phyloP scores from a whole-genome alignment of 1,140 invertebrate genomes.

The Cyclina sinensis region DNA sequence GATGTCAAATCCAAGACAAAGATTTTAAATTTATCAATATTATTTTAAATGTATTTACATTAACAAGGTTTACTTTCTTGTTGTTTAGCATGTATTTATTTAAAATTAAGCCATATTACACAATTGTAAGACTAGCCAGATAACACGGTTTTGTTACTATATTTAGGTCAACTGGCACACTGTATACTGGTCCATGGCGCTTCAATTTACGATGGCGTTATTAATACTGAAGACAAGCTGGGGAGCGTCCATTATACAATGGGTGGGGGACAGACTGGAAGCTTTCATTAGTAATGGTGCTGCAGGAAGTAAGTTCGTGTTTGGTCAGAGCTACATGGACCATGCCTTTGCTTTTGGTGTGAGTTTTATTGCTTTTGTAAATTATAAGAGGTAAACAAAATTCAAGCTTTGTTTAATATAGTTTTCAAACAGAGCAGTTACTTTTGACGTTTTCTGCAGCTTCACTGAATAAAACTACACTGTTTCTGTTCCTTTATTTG shows the following conservation, averaged over 20 bases:
- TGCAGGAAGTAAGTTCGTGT: constrained; percentile 94
- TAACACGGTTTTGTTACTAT: not conserved
- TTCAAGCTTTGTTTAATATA: too few species aligned
- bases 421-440: too few species aligned
- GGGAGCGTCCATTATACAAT: constrained; percentile 92
- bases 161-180: constrained; percentile 83
- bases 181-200: constrained; percentile 90
- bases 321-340: constrained; percentile 89
- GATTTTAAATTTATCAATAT: too few species aligned
- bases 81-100: too few species aligned
- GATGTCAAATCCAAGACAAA: too few species aligned
- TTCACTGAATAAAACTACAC: too few species aligned
- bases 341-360: constrained; percentile 83
- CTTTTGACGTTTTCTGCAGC: too few species aligned
- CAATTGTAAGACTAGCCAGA: not conserved
- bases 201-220: constrained; percentile 95
- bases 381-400: too few species aligned
- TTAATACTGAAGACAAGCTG: constrained; percentile 94
- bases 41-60: too few species aligned
- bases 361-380: constrained; percentile 8
- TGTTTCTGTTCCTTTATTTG: too few species aligned
- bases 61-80: too few species aligned
- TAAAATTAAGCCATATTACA: too few species aligned
- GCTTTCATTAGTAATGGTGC: constrained; percentile 93
- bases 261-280: constrained; percentile 90